phyloP scores from a whole-genome alignment of 2,888 invertebrate genomes.

The Agrochola lota region DNA sequence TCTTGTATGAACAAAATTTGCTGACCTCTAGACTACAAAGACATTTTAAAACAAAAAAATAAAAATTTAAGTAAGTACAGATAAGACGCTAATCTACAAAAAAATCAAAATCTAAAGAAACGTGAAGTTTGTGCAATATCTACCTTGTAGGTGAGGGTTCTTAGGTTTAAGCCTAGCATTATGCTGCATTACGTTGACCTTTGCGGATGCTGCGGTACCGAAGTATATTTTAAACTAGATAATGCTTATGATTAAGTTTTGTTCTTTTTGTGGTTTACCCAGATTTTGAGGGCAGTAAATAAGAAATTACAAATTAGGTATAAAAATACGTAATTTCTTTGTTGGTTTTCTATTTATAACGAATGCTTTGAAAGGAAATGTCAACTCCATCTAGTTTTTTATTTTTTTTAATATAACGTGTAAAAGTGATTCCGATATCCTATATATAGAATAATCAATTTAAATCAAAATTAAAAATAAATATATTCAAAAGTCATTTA shows the following conservation, averaged over 20 bases:
- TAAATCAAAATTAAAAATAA: too few species aligned
- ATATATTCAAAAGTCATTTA: too few species aligned
- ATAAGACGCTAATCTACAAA: constrained; percentile 23
- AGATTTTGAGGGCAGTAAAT: constrained; percentile 1
- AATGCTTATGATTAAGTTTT: constrained; percentile 53
- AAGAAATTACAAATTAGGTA: not conserved
- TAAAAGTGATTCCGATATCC: not conserved
- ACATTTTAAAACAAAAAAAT: not conserved
- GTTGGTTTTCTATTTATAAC: not conserved
- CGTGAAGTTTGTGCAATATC: constrained; percentile 22
- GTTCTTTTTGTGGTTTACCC: constrained; percentile 34
- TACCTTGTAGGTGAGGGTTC: constrained; percentile 4
- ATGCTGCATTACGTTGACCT: constrained; percentile 40
- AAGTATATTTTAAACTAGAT: constrained; percentile 35
- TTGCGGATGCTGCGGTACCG: constrained; percentile 26
- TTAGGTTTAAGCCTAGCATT: constrained; percentile 31
- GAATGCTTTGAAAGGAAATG: not conserved
- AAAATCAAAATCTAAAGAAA: constrained; percentile 37
- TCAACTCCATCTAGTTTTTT: too few species aligned
- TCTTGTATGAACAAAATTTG: too few species aligned
- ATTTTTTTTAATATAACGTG: not conserved
- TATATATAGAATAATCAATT: not conserved
- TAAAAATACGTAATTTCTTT: not conserved
- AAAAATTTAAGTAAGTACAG: not conserved
- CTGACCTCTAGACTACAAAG: not conserved